These are phyloP conservation scores for Scaptodrosophila lebanonensis DNA, from an alignment of 1,140 invertebrate genomes.

Conservation along the genomic window DNA sequence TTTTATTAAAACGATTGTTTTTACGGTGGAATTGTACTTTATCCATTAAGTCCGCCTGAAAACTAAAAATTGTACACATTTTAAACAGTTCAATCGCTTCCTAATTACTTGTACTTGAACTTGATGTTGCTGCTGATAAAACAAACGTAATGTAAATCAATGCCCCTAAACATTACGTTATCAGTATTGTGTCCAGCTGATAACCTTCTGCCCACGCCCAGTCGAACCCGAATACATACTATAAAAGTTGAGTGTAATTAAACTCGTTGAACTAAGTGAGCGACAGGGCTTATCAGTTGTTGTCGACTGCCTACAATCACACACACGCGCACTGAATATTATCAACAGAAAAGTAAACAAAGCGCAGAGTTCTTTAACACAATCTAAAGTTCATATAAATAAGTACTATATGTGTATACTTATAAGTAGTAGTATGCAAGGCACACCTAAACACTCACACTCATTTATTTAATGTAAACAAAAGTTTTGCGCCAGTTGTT, in stretches of 20 bases:
- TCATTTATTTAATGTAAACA: slow-evolving; percentile 16
- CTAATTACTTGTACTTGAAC: no score
- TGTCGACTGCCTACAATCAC: not conserved
- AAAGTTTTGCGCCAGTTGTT: slow-evolving; percentile 2
- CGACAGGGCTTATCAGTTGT: slow-evolving; percentile 7
- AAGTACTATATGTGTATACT: no score
- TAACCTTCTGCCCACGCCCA: slow-evolving; percentile 2
- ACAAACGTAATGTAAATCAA: no score
- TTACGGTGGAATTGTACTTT: no score
- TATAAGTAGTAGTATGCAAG: no score
- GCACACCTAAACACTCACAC: slow-evolving; percentile 4
- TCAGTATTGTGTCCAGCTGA: slow-evolving; percentile 3
- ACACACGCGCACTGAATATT: not conserved
- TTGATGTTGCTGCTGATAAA: no score
- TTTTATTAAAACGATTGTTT: no score
- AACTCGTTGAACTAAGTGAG: not conserved
- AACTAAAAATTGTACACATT: no score
- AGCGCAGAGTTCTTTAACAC: not conserved
- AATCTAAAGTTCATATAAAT: slow-evolving; percentile 19
- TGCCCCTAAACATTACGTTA: no score
- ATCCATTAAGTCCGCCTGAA: no score
- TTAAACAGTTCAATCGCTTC: no score
- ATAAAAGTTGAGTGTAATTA: slow-evolving; percentile 3
- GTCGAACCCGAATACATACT: slow-evolving; percentile 4
- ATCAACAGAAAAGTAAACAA: slow-evolving; percentile 20